A percentile compares a stretch with the other conserved stretches of the same genome.
phyloP scores from a whole-genome alignment of 1,140 invertebrate genomes.

The Fragariocoptes setiger region DNA sequence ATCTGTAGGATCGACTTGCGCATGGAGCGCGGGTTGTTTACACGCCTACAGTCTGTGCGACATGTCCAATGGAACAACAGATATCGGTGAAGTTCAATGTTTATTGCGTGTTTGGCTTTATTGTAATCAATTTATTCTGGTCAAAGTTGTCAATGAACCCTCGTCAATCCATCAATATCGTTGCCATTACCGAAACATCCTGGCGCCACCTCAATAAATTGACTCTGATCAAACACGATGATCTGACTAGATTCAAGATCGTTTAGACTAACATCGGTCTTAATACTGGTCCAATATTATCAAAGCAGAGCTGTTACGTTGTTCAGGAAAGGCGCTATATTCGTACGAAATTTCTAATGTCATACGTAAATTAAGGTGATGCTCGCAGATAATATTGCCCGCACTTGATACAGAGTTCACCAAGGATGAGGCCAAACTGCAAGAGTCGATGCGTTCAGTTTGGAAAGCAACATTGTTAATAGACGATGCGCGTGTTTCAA shows the following conservation, averaged over 20 bases:
- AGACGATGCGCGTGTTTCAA: slow-evolving; percentile 33
- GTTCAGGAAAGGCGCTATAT: slow-evolving; percentile 27
- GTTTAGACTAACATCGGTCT: slow-evolving; percentile 92
- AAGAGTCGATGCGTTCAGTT: slow-evolving; percentile 24
- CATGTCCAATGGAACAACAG: slow-evolving; percentile 45
- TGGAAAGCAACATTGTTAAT: slow-evolving; percentile 55
- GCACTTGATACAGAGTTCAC: slow-evolving; percentile 27
- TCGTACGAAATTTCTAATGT: slow-evolving; percentile 21
- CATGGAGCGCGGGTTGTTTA: too few relatives aligned
- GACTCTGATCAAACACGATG: slow-evolving; percentile 74
- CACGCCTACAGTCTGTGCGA: too few relatives aligned
- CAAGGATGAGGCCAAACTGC: slow-evolving; percentile 33
- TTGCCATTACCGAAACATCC: slow-evolving; percentile 62
- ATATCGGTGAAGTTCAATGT: slow-evolving; percentile 48
- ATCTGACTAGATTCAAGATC: slow-evolving; percentile 51
- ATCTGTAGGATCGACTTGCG: too few relatives aligned
- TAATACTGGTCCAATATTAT: slow-evolving; percentile 67
- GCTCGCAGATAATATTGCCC: slow-evolving; percentile 29
- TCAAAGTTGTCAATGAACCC: slow-evolving; percentile 71
- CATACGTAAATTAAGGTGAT: slow-evolving; percentile 25
- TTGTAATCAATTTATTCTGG: slow-evolving; percentile 86
- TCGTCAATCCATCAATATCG: slow-evolving; percentile 55
- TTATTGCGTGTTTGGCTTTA: slow-evolving; percentile 84
- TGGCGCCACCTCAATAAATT: slow-evolving; percentile 76
- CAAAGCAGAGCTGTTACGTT: slow-evolving; percentile 44